Base-by-base conservation (phyloP, 2,113 vertebrate species). In the Mesitornis unicolor region DNA sequence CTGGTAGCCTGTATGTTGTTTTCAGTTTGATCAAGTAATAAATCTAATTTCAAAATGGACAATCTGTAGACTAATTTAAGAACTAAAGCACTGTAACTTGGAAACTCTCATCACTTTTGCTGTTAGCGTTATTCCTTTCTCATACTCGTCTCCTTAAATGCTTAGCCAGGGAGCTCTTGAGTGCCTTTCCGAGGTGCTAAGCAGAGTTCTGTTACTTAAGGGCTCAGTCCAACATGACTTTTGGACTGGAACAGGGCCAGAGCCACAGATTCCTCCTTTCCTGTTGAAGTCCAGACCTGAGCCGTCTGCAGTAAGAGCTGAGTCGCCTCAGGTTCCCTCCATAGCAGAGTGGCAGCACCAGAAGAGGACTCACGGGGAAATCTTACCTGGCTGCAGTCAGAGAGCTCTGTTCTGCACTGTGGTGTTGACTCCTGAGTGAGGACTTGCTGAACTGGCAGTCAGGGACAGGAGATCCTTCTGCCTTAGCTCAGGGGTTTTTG, bases 11-110 rank as follows among this genome's bases (percentile, higher is more conserved):
- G 81, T 97, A 78, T 93, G 48, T 95, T 93, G 95, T 97, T 97
- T 95, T 96, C 87, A 89, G 12, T 93, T 95, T 97, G 75, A 77
- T 94, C 51, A 65, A 93, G 89, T 97, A 97, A 97, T 97, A 97
- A 97, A 97, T 88, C 56, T 90, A 77, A 90, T 84, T 97, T 96
- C 25, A 56, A 95, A 97, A 94, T 75, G 67, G 47, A 67, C 54
- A 33, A 78, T 82, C 73, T 92, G 76, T 94, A 94, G 87, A 87
- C 33, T 96, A 96, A 95, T 97, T 92, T 81, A 89, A 96, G 71
- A 94, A 78, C 86, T 87, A 43, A 87, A 96, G 59, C 50, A 85
- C 15, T 36, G 53, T 43, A 84, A 92, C 43, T 64, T 95, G 47
- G 70, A 79, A 93, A 79, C 76, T 57, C 24, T 97, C 69, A 42